Evolutionary conservation across 2,888 invertebrate genomes (phyloP), one percentile per base, ranked within the genome.

Genomic region (Dryadula phaetusa): DNA sequence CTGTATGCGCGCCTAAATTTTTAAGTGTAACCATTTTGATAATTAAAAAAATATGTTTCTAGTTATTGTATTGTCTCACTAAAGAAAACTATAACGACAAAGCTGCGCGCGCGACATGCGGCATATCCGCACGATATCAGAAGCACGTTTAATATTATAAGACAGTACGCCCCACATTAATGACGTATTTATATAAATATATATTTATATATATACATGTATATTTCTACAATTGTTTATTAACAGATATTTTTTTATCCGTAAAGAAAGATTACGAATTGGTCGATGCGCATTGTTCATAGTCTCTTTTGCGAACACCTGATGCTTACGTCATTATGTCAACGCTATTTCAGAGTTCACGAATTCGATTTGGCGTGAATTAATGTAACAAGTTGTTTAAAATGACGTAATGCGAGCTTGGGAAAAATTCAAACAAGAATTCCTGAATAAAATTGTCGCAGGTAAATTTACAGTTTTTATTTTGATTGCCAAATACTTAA

Each of bases 191-290:
- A 40, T 40, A 8, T n/a, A n/a, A n/a, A n/a, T n/a, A n/a, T n/a
- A n/a, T n/a, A n/a, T n/a, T n/a, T n/a, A n/a, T n/a, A n/a, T n/a
- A n/a, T n/a, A n/a, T n/a, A n/a, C n/a, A n/a, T n/a, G n/a, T n/a
- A n/a, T 20, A 56, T 56, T 40, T 37, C 22, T 56, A 46, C 62
- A 70, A 72, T 73, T 69, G 52, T 75, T 69, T 68, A 72, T 67
- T 70, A 66, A 37, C 32, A 52, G 68, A 69, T 74, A 74, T 71
- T 67, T 40, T 52, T 56, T 66, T 67, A 74, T 69, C 71, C 63
- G 66, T 60, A 58, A 67, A 54, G 10, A 61, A 20, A 47, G 67
- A 68, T 66, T 60, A 46, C 47, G 16, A 32, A 64, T 64, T 62
- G 22, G 5, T 37, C 34, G 49, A 47, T 37, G 32, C 37, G 62